Evolutionary conservation across 2,888 invertebrate species (phyloP).

Genomic region (Drosophila macrospina): DNA sequence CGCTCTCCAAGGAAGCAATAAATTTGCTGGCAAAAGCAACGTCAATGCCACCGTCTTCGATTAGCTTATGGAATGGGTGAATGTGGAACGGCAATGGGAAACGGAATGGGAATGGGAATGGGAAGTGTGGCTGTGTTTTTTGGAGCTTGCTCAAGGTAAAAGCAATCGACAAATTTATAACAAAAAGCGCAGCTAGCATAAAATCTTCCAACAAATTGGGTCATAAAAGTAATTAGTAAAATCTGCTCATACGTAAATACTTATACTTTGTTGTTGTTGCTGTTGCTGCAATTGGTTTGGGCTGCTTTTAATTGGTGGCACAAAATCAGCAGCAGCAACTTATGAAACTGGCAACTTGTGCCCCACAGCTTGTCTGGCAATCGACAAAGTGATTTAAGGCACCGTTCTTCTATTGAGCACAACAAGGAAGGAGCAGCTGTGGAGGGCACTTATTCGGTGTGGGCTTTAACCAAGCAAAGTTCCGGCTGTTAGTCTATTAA

Average conservation of each 20-base stretch:
- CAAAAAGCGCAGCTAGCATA: conserved; percentile 48
- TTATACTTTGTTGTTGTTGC: conserved; percentile 17
- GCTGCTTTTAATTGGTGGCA: conserved; percentile 63
- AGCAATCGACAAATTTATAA: conserved; percentile 55
- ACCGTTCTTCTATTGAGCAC: conserved; percentile 56
- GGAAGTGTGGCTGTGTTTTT: conserved; percentile 10
- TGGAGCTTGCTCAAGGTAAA: conserved; percentile 52
- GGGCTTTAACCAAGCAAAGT: conserved; percentile 46
- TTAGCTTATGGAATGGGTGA: conserved; percentile 46
- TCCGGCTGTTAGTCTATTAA: conserved; percentile 67
- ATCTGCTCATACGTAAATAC: conserved; percentile 50
- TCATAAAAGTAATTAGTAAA: conserved; percentile 81
- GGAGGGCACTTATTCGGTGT: conserved; percentile 8
- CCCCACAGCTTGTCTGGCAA: conserved; percentile 31
- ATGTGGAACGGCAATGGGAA: conserved; percentile 32
- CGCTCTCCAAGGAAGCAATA: conserved; percentile 55
- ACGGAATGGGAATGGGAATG: conserved; percentile 13
- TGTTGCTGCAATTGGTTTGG: conserved; percentile 36
- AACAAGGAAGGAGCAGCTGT: conserved; percentile 22
- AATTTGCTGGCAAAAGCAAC: conserved; percentile 58
- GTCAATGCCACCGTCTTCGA: conserved; percentile 45
- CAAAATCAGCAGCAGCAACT: conserved; percentile 21
- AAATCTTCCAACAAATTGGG: conserved; percentile 70
- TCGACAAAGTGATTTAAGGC: conserved; percentile 64
- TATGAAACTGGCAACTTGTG: conserved; percentile 53